Evolutionary conservation across 2,888 invertebrate species (phyloP).

Genomic region (Cryptus viduatorius): DNA sequence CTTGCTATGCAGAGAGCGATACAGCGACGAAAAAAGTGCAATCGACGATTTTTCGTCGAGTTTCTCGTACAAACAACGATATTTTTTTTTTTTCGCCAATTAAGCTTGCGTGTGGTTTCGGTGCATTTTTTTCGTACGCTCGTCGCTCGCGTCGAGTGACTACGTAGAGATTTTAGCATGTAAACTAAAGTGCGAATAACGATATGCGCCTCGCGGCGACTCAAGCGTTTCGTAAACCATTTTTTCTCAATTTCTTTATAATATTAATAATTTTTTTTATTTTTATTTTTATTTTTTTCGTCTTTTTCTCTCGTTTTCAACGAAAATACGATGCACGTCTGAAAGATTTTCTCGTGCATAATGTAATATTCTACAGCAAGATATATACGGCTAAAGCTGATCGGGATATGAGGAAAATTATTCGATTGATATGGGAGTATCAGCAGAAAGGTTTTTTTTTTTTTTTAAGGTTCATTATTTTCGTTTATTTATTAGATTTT

Average conservation of each 20-base stretch:
- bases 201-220: constrained; percentile 42
- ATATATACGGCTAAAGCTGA: constrained; percentile 64
- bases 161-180: constrained; percentile 60
- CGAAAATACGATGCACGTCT: constrained; percentile 68
- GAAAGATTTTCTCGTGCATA: constrained; percentile 66
- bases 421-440: constrained; percentile 37
- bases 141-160: constrained; percentile 59
- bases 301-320: constrained; percentile 9
- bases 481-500: constrained; percentile 19
- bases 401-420: constrained; percentile 50
- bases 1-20: constrained; percentile 69
- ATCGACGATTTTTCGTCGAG: constrained; percentile 38
- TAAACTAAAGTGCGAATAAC: constrained; percentile 65
- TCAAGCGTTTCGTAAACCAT: constrained; percentile 54
- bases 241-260: constrained; percentile 32
- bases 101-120: constrained; percentile 30
- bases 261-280: constrained; percentile 9
- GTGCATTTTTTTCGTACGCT: constrained; percentile 65
- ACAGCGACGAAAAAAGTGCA: constrained; percentile 64
- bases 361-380: constrained; percentile 67
- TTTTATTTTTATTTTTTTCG: background rate
- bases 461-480: constrained; percentile 27
- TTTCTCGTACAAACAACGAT: constrained; percentile 13
- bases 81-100: constrained; percentile 6
- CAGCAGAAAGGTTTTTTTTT: constrained; percentile 30